Conservation (phyloP, 2,113 vertebrate species). For the Erinaceus europaeus region DNA sequence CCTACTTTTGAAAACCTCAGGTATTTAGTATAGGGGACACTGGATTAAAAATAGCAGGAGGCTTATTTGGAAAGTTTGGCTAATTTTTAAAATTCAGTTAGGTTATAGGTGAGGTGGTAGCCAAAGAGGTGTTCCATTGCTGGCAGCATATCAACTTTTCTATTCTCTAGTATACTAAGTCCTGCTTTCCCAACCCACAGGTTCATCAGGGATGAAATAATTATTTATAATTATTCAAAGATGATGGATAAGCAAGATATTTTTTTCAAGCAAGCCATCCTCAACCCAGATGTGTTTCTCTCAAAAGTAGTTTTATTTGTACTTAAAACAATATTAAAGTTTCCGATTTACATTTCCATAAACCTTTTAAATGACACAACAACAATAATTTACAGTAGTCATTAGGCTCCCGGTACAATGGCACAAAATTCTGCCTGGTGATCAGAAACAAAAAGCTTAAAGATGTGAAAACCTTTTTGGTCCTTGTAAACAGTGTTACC, state of each 20-base stretch:
- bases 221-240: neutral
- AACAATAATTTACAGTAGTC: neutral
- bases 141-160: neutral
- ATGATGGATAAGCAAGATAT: neutral
- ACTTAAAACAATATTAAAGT: slow-evolving; percentile 12
- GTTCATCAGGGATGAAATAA: neutral
- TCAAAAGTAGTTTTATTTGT: slow-evolving; percentile 39
- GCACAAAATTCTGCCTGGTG: slow-evolving; percentile 39
- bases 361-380: neutral
- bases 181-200: slow-evolving; percentile 3
- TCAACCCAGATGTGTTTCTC: neutral
- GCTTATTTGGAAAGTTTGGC: slow-evolving; percentile 8
- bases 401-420: neutral
- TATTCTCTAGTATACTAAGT: neutral
- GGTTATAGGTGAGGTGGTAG: slow-evolving; percentile 31
- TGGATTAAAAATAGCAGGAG: slow-evolving; percentile 29
- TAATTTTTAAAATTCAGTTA: slow-evolving; percentile 10
- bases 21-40: neutral
- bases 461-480: slow-evolving; percentile 21
- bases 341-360: neutral
- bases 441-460: slow-evolving; percentile 49
- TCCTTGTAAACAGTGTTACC: slow-evolving; percentile 34
- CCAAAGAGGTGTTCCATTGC: slow-evolving; percentile 59
- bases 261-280: slow-evolving; percentile 12
- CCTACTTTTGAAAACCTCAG: slow-evolving; percentile 50